Evolutionary conservation across 2,113 vertebrate species (phyloP).

Genomic region (Regulus satrapa): DNA sequence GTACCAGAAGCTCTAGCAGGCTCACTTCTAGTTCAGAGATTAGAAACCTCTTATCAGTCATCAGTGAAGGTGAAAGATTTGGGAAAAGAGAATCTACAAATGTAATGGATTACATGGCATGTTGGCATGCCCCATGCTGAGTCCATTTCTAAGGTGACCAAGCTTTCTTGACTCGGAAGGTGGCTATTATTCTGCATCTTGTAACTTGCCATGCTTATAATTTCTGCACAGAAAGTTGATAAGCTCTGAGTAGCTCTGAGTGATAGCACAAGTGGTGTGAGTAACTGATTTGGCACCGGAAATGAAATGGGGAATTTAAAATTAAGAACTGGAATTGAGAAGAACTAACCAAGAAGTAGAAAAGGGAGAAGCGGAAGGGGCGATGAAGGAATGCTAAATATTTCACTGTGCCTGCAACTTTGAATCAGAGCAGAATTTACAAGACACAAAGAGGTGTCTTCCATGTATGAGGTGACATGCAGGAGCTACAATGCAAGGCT

Average conservation of each 20-base stretch:
- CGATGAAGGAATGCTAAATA: no score
- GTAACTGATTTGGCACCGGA: not conserved
- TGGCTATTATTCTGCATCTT: not conserved
- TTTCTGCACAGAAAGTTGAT: not conserved
- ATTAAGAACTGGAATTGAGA: no score
- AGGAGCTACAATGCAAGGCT: no score
- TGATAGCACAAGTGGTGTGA: not conserved
- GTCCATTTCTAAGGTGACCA: not conserved
- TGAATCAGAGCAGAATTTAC: no score
- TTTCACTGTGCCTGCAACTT: no score
- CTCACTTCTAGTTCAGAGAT: not conserved
- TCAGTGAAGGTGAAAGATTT: slow-evolving; percentile 15
- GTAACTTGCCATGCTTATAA: not conserved
- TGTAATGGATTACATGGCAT: not conserved
- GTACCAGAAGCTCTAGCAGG: not conserved
- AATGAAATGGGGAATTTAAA: no score
- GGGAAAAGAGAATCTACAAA: not conserved
- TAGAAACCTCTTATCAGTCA: not conserved
- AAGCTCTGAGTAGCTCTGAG: not conserved
- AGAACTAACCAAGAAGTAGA: no score
- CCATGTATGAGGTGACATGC: no score
- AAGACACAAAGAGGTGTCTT: no score
- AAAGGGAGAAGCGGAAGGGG: no score
- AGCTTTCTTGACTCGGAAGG: not conserved
- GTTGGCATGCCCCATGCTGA: not conserved